Evolutionary conservation across 2,888 invertebrate genomes (phyloP), one percentile per base, ranked within the genome.

Genomic region (Pterostichus madidus): DNA sequence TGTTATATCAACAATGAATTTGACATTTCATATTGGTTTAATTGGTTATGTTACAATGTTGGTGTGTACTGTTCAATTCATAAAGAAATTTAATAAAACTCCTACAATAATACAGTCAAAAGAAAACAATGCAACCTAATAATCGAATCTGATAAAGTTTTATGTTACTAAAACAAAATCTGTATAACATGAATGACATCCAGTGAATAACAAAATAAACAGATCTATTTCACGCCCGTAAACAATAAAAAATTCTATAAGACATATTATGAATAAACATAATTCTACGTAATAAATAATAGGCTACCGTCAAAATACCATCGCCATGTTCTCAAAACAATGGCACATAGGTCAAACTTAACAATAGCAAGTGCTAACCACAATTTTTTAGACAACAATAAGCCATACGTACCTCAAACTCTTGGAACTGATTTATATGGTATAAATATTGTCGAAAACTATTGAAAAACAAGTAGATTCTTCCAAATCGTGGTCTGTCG

Each of bases 241-340:
- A 24, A 24, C 24, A 24, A 24, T 24, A 24, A 3, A 24, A 24
- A 24, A 24, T 24, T 24, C 24, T 24, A 24, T 24, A 24, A 24
- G 24, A 24, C 49, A 49, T 49, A 49, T 39, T 39, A 39, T 39
- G 39, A 39, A 39, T 39, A 39, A 39, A 39, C 39, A 39, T 39
- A 3, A 39, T 5, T 39, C 3, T 39, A 39, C 8, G 39, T 52
- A 13, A 52, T 71, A 13, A 13, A 52, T 71, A 15, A 75, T 49
- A 52, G 52, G 10, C 24, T 24, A 49, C 24, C 32, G 13, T 49
- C 31, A n/a, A 17, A 75, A 53, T 52, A 73, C 35, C 68, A 53
- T 80, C 83, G 83, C 83, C 83, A 83, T 83, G 35, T 83, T 83
- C 17, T 17, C 10, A 17, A 68, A 83, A 83, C 83, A 83, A 83